Conservation (phyloP, 2,888 invertebrate species). For the Thereva unica region DNA sequence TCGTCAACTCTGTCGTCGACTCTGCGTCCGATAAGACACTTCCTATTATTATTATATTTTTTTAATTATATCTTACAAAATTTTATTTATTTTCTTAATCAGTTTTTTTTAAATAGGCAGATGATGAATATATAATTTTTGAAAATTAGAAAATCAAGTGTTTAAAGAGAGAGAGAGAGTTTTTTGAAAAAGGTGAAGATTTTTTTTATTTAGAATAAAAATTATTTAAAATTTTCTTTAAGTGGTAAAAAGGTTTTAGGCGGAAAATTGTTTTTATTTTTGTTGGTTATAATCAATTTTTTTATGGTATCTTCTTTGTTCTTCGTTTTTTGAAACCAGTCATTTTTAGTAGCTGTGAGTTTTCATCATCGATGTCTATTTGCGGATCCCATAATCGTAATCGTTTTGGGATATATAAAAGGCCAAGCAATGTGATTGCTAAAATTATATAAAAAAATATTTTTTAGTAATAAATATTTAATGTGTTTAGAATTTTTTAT, state of each 20-base stretch:
- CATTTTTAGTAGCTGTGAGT: conserved; percentile 68
- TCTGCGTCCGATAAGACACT: too few relatives aligned
- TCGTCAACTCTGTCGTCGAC: too few relatives aligned
- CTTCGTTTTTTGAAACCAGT: conserved; percentile 65
- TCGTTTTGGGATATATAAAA: conserved; percentile 70
- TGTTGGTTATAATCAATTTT: background rate
- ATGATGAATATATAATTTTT: too few relatives aligned
- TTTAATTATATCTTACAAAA: too few relatives aligned
- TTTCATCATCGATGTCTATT: conserved; percentile 70
- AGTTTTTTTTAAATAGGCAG: too few relatives aligned
- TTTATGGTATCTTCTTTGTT: conserved; percentile 44
- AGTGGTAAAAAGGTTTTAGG: conserved; percentile 2
- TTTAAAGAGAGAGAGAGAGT: too few relatives aligned
- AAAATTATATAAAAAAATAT: conserved; percentile 19
- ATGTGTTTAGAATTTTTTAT: too few relatives aligned
- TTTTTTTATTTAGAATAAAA: too few relatives aligned
- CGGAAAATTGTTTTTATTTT: conserved; percentile 10
- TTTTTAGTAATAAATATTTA: conserved; percentile 11
- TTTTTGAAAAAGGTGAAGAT: too few relatives aligned
- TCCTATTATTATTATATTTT: too few relatives aligned
- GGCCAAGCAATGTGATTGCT: conserved; percentile 71
- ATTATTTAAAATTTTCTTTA: conserved; percentile 11
- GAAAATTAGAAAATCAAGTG: too few relatives aligned
- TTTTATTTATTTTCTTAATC: too few relatives aligned
- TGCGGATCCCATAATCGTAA: conserved; percentile 69